Evolutionary conservation across 2,113 vertebrate species (phyloP).

Genomic region (Platysternon megacephalum): DNA sequence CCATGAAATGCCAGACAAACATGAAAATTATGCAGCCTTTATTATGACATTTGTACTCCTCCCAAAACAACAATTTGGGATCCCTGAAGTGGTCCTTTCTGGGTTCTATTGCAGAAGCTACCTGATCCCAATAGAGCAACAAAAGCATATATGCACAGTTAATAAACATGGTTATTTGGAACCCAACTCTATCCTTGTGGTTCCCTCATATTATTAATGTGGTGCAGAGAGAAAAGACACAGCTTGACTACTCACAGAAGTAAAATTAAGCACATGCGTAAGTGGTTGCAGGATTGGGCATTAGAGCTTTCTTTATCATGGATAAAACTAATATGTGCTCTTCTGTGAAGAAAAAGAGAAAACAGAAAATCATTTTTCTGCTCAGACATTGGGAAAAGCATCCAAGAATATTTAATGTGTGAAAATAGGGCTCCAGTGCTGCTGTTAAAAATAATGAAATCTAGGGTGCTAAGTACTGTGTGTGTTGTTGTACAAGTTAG

Average conservation of each 20-base stretch:
- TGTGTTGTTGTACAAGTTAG: constrained; percentile 66
- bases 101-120: not conserved
- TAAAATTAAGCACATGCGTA: not conserved
- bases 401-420: constrained; percentile 66
- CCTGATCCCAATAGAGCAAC: not conserved
- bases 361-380: constrained; percentile 57
- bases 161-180: not conserved
- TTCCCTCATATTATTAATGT: not conserved
- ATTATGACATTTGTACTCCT: not conserved
- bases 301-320: constrained; percentile 47
- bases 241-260: not conserved
- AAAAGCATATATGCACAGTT: not conserved
- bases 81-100: not conserved
- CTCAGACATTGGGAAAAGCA: constrained; percentile 56
- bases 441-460: constrained; percentile 73
- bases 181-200: not conserved
- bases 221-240: not conserved
- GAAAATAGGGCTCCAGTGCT: constrained; percentile 64
- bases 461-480: constrained; percentile 72
- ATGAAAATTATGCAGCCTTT: constrained; percentile 12
- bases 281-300: not conserved
- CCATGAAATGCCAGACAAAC: constrained; percentile 12
- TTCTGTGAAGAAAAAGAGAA: constrained; percentile 45
- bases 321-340: constrained; percentile 69
- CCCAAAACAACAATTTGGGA: constrained; percentile 13